Conservation (phyloP, 1,140 invertebrate species). For the Hestina assimilis region DNA sequence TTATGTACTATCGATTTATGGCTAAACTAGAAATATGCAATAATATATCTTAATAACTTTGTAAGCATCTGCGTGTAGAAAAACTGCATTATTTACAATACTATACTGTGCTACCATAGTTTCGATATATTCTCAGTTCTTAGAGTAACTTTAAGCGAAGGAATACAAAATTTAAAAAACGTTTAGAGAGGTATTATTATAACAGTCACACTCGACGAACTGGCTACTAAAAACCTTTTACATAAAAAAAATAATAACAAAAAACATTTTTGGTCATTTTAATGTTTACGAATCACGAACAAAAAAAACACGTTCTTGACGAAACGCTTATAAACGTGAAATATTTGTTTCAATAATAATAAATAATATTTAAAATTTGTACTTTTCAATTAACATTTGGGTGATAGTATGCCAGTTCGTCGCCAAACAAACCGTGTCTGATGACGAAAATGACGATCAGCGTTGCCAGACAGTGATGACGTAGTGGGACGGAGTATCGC, state of each 20-base stretch:
- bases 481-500: no score
- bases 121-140: constrained; percentile 51
- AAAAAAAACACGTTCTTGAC: neutral
- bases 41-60: constrained; percentile 70
- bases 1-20: constrained; percentile 75
- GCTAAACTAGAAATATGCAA: constrained; percentile 71
- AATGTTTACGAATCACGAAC: neutral
- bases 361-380: neutral
- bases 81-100: constrained; percentile 66
- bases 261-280: neutral
- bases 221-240: constrained; percentile 45
- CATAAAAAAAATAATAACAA: constrained; percentile 2
- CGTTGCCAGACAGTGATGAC: no score
- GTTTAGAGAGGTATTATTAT: constrained; percentile 47
- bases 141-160: constrained; percentile 59
- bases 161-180: constrained; percentile 51
- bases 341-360: neutral
- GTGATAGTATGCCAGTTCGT: constrained; percentile 48
- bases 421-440: constrained; percentile 68
- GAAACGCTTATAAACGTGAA: neutral
- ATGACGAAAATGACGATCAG: constrained; percentile 60
- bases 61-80: constrained; percentile 65
- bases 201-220: constrained; percentile 68
- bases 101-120: constrained; percentile 54
- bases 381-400: neutral